These are phyloP conservation scores for Napeogenes inachia DNA, from an alignment of 2,888 invertebrate genomes.

Conservation along the genomic window DNA sequence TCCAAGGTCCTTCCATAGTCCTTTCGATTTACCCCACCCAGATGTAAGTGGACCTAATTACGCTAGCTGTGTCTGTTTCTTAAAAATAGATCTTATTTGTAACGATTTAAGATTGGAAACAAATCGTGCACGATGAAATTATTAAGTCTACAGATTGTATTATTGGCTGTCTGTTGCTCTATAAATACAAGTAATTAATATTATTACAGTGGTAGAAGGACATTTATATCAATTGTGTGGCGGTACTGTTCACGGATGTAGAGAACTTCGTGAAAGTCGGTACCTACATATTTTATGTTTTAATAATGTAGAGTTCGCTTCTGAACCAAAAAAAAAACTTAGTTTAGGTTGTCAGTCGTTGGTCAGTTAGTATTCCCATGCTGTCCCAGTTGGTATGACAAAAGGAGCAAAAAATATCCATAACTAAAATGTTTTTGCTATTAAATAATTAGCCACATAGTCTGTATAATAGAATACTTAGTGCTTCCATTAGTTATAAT, in stretches of 20 bases:
- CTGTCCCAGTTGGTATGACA: too few species aligned
- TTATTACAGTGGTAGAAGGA: constrained; percentile 37
- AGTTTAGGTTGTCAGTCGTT: too few species aligned
- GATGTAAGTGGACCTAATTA: constrained; percentile 36
- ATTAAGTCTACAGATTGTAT: constrained; percentile 8
- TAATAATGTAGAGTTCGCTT: too few species aligned
- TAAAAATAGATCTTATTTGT: constrained; percentile 19
- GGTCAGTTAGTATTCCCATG: too few species aligned
- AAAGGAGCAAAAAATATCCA: too few species aligned
- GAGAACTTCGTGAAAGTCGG: constrained; percentile 22
- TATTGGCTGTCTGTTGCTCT: constrained; percentile 36
- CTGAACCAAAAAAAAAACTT: too few species aligned
- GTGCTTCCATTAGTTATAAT: too few species aligned
- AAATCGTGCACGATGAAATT: constrained; percentile 8
- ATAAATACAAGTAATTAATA: constrained; percentile 50
- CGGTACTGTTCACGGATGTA: constrained; percentile 42
- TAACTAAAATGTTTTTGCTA: too few species aligned
- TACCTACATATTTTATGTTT: too few species aligned
- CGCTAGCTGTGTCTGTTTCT: constrained; percentile 18
- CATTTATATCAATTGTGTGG: constrained; percentile 42
- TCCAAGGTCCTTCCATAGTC: constrained; percentile 53
- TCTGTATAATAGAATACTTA: too few species aligned
- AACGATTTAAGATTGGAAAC: constrained; percentile 10
- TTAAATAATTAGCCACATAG: too few species aligned
- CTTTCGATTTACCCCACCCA: constrained; percentile 47